Evolutionary conservation across 2,888 invertebrate species (phyloP), one percentile per base, ranked within the genome.

Genomic region (Tryphoninae sp.): DNA sequence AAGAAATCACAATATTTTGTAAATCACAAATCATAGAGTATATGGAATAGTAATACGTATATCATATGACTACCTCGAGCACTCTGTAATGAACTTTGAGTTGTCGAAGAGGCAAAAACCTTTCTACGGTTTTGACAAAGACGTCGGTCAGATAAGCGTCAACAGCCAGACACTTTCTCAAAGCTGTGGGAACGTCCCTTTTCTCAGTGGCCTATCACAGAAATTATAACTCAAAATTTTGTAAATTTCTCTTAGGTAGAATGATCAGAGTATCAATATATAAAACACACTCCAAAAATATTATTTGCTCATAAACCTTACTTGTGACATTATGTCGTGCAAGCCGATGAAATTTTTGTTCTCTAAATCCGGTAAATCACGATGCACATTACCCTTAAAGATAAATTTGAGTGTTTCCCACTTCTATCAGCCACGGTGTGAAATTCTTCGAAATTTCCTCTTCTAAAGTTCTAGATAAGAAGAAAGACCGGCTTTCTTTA

Each of bases 51-150:
- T 45, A 26, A 23, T 7, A 55, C 4, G 62, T 40, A 22, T 22
- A n/a, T 11, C 11, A n/a, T 8, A 22, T 55, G 19, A 51, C 85
- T 88, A 93, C 93, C 92, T 94, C 94, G n/a, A 94, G 87, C 9
- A 91, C 76, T 88, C 92, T 93, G 89, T 94, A 93, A 83, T 94
- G 90, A 0, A 92, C 90, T 83, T 92, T 91, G 13, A 92, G 84
- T 51, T 91, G 91, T 40, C 87, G 86, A 9, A 90, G 84, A 1
- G 90, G 89, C 69, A 91, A 81, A 65, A 89, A 87, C 58, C 86
- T 89, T 76, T 92, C 91, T 6, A 88, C 68, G 6, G 78, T 80
- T 68, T 87, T 89, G 13, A 92, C 91, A 78, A 93, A 88, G n/a
- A 84, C 79, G 67, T 92, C 87, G 1, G 93, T 92, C 1, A 92